Base-by-base conservation (phyloP, 2,113 vertebrate species). In the Clarias batrachus region DNA sequence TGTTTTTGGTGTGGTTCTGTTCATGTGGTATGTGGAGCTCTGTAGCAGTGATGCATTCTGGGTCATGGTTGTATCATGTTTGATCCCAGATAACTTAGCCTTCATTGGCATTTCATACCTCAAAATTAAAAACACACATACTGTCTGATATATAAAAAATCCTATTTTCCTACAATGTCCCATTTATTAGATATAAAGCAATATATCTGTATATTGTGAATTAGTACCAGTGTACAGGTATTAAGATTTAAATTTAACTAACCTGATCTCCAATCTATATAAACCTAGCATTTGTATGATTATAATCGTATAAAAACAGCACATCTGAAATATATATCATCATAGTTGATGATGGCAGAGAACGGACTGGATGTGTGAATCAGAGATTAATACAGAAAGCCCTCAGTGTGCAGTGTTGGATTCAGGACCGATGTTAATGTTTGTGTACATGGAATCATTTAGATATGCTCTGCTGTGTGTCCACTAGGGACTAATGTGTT, bases 11-110 rank as follows among this genome's bases (percentile, higher is more conserved):
- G 88, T 84, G 83, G 77, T 88, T 90, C 88, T 83, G 85, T 89
- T 79, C 77, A 76, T 71, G 92, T 91, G 89, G 71, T 89, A 87
- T 88, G 90, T 91, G 92, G 92, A 87, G 88, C 89, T 93, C 92
- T 89, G 84, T 91, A 85, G 77, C 87, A 90, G 89, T 85, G 79
- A 82, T 91, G 89, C 83, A 82, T 87, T 88, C 68, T 90, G 90
- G 90, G 91, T 71, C 73, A 73, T 83, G 68, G 73, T 78, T 85
- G 84, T 68, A 62, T 87, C 83, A 37, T 65, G 19, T 86, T 81
- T 81, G 60, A 83, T 70, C 86, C 86, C 76, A 59, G 71, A 27
- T 33, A 19, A 83, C 12, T 19, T 79, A n/a, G 56, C 57, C 52
- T 41, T 66, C 63, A 54, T 33, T 78, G 56, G 37, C 77, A 81